These are phyloP conservation scores for Limanda limanda DNA, from an alignment of 2,113 vertebrate genomes.

Conservation along the genomic window DNA sequence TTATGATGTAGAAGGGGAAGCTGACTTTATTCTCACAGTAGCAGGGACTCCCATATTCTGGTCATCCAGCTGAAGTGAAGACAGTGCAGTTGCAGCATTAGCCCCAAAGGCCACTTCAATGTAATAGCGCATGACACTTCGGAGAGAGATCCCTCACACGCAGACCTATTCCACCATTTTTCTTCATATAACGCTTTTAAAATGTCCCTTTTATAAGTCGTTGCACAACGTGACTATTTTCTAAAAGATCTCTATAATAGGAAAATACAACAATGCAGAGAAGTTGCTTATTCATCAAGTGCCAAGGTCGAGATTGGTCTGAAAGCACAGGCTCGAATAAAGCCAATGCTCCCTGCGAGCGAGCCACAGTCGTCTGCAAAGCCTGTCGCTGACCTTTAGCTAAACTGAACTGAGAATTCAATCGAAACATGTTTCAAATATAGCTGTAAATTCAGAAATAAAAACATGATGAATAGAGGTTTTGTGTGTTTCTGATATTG, in stretches of 20 bases:
- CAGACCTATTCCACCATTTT: conserved; percentile 9
- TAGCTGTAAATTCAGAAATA: conserved; percentile 3
- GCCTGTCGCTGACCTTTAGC: conserved; percentile 7
- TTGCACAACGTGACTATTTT: background rate
- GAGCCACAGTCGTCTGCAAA: conserved; percentile 1
- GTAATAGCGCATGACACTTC: conserved; percentile 44
- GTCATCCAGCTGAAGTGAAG: conserved; percentile 38
- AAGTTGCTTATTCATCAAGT: conserved; percentile 16
- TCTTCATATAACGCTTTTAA: background rate
- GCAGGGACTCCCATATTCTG: conserved; percentile 37
- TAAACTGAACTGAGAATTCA: conserved; percentile 16
- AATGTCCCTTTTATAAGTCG: background rate
- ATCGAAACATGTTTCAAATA: conserved; percentile 25
- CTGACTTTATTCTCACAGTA: conserved; percentile 33
- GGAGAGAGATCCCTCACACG: conserved; percentile 22
- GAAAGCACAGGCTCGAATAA: conserved; percentile 31
- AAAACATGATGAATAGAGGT: background rate
- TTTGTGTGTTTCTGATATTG: too few relatives aligned
- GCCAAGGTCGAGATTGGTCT: conserved; percentile 14
- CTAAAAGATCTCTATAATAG: background rate
- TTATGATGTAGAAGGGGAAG: conserved; percentile 52
- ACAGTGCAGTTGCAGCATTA: conserved; percentile 13
- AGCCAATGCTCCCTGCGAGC: conserved; percentile 9
- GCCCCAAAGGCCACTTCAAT: conserved; percentile 53
- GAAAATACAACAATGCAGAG: background rate